phyloP scores from a whole-genome alignment of 2,113 vertebrate species.

The Brachypodius melanocephalos region DNA sequence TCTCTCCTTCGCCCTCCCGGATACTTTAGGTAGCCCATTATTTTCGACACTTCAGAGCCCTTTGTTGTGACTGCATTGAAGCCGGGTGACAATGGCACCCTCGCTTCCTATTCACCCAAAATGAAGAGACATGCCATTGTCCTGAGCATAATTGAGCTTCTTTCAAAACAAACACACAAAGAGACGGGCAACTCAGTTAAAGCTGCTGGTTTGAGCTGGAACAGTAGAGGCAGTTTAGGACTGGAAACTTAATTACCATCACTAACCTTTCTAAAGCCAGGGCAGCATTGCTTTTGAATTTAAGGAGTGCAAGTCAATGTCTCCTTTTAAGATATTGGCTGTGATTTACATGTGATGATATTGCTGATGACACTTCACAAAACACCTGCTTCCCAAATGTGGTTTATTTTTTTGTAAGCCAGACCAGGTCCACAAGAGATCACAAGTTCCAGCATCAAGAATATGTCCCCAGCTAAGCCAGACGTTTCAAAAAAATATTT shows the following conservation, averaged over 20 bases:
- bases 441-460: neutral
- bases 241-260: constrained; percentile 27
- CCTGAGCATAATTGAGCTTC: constrained; percentile 61
- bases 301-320: neutral
- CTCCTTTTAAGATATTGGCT: neutral
- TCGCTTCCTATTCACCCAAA: constrained; percentile 64
- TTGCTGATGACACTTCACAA: neutral
- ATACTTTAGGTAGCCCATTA: constrained; percentile 22
- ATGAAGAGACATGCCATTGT: constrained; percentile 69
- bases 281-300: neutral
- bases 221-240: constrained; percentile 16
- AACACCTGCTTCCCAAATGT: neutral
- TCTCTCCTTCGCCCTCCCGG: neutral
- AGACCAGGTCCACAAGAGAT: neutral
- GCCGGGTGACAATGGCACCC: constrained; percentile 30
- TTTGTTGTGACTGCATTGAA: constrained; percentile 53
- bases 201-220: constrained; percentile 36
- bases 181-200: constrained; percentile 7
- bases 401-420: neutral
- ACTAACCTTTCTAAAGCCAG: neutral
- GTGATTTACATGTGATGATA: neutral
- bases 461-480: neutral
- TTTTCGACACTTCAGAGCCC: constrained; percentile 43
- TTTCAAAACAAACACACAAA: constrained; percentile 56
- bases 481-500: neutral